Percentiles rank a stretch among this genome's conserved stretches.
Conservation (phyloP, 2,113 vertebrate genomes). For the Hucho hucho region DNA sequence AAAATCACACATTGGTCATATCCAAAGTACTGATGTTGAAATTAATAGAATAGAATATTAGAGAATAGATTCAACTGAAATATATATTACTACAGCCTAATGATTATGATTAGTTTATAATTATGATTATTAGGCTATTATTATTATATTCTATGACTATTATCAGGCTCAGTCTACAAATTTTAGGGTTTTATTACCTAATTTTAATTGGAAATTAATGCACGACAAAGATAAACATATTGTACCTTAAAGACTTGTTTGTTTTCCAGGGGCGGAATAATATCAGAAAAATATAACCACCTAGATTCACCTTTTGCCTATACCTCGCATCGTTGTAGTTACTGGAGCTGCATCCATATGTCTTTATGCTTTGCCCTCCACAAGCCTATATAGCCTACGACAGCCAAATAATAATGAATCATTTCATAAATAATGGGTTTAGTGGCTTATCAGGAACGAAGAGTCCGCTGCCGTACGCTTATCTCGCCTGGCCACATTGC, state of each 20-base stretch:
- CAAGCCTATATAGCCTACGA: constrained; percentile 77
- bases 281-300: constrained; percentile 39
- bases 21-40: too few relatives aligned
- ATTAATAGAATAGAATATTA: too few relatives aligned
- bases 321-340: constrained; percentile 57
- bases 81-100: constrained; percentile 9
- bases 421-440: constrained; percentile 95
- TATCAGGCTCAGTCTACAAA: constrained; percentile 1
- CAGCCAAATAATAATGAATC: constrained; percentile 95
- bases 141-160: constrained; percentile 26
- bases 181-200: neutral
- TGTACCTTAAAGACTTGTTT: neutral
- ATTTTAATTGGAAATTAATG: neutral
- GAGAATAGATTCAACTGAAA: neutral
- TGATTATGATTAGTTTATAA: constrained; percentile 10
- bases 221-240: constrained; percentile 17
- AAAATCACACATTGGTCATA: too few relatives aligned
- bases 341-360: constrained; percentile 60
- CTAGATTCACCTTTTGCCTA: constrained; percentile 36
- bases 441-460: constrained; percentile 89
- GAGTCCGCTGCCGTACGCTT: constrained; percentile 86
- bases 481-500: constrained; percentile 91
- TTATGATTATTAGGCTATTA: constrained; percentile 31
- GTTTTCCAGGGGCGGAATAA: neutral
- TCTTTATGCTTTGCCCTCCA: constrained; percentile 85